Evolutionary conservation across 2,797 vertebrate species (phyloP), one percentile per base, ranked within the genome.

Genomic region (Stomatorhinus walkeri): DNA sequence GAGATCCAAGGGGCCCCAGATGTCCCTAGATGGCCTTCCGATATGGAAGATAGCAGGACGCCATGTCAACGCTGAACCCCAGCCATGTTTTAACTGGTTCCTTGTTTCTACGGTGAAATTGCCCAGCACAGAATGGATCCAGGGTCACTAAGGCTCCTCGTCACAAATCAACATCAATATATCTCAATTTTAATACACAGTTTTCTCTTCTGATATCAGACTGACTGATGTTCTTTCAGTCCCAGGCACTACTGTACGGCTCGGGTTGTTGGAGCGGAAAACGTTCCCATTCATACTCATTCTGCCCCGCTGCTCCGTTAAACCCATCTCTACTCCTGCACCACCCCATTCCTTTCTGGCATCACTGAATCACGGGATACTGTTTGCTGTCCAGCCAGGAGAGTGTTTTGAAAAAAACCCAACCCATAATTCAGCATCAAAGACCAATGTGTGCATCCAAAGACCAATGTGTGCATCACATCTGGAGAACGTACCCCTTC

Each of bases 341-440:
- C 24, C 68, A 76, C 28, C 32, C 32, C 32, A 76, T 76, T 76
- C 72, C 72, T 79, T 43, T 46, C 36, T 79, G 1, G 16, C 72
- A 43, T 43, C 72, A 19, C 72, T 79, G 32, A 79, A n/a, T 43
- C 36, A 43, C 6, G 32, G 72, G 16, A 40, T 79, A 40, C 72
- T 79, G 16, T 46, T 79, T 43, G 40, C 64, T 32, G 12, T 72
- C 28, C 64, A 36, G 64, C 64, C 64, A 36, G 28, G 28, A 72
- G 64, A 2, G 28, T 4, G 12, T 79, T 36, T 79, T 46, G 32
- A 72, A 72, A 40, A 79, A 87, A 87, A 32, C 28, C 14, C 52
- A 87, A 87, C 52, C 49, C 52, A 87, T 87, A 87, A 87, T 59
- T 87, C 49, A 36, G 24, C 24, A 32, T 59, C 85, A 56, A n/a